Evolutionary conservation across 1,140 invertebrate genomes (phyloP).

Genomic region (Anastatus disparis): DNA sequence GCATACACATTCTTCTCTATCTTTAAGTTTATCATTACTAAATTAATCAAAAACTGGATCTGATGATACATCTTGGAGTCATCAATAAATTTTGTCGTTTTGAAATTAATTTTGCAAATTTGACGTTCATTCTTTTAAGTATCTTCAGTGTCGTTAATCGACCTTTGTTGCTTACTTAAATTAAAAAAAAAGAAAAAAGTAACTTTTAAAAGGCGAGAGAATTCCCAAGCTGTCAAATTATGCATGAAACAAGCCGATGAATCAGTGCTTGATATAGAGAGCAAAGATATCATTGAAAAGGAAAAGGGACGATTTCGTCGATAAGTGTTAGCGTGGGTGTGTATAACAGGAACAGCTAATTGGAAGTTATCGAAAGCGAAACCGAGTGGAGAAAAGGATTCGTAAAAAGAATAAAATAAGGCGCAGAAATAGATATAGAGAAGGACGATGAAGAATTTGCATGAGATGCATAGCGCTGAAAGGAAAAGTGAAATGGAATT

Average conservation of each 20-base stretch:
- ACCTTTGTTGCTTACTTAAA: conserved; percentile 4
- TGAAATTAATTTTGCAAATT: conserved; percentile 10
- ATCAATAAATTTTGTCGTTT: conserved; percentile 35
- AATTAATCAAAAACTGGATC: background rate
- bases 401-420: background rate
- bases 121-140: conserved; percentile 22
- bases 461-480: too few relatives aligned
- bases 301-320: background rate
- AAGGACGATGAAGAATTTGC: background rate
- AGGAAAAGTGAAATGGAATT: too few relatives aligned
- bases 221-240: conserved; percentile 23
- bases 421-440: background rate
- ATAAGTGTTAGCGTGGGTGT: background rate
- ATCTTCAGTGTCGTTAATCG: conserved; percentile 1
- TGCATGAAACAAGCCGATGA: background rate
- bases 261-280: conserved; percentile 29
- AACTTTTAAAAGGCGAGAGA: background rate
- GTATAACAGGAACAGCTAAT: conserved; percentile 20
- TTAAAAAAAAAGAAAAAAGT: background rate
- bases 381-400: background rate
- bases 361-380: conserved; percentile 40
- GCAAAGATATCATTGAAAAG: conserved; percentile 33
- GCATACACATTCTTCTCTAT: background rate
- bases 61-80: conserved; percentile 15
- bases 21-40: background rate